Percentiles rank a stretch among this genome's conserved stretches.
phyloP scores from a whole-genome alignment of 2,797 vertebrate species.

The Rhinophrynus dorsalis region DNA sequence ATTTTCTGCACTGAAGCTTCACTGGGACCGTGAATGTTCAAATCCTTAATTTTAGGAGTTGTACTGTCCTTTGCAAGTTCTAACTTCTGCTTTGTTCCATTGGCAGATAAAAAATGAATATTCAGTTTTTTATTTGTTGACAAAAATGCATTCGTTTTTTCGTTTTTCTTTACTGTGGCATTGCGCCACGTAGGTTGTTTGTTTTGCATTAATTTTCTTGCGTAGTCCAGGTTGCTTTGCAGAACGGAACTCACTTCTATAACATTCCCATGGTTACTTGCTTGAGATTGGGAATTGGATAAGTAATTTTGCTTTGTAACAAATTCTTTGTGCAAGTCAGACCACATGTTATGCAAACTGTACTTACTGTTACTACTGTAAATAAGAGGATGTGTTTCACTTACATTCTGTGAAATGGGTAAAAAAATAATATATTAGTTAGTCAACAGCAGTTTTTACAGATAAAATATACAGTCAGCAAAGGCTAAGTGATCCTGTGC shows the following conservation, averaged over 20 bases:
- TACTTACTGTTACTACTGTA: conserved; percentile 15
- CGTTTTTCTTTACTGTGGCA: conserved; percentile 15
- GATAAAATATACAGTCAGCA: too few relatives aligned
- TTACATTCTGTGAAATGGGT: conserved; percentile 39
- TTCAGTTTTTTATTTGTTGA: conserved; percentile 9
- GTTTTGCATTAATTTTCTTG: conserved; percentile 33
- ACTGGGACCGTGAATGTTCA: not conserved
- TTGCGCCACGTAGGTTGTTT: not conserved
- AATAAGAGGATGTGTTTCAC: conserved; percentile 49
- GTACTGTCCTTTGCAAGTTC: not conserved
- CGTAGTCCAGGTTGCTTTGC: conserved; percentile 49
- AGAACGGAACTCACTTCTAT: conserved; percentile 14
- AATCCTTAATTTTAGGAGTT: not conserved
- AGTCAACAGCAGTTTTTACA: too few relatives aligned
- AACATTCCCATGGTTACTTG: not conserved
- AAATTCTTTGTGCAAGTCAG: conserved; percentile 25
- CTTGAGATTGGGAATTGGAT: not conserved
- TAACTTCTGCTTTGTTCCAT: not conserved
- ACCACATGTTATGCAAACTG: conserved; percentile 45
- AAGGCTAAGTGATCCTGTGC: too few relatives aligned
- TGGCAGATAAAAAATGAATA: conserved; percentile 13
- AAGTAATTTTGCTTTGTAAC: not conserved
- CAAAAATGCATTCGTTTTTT: not conserved
- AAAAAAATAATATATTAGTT: too few relatives aligned
- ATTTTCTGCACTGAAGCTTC: not conserved